Evolutionary conservation across 2,113 vertebrate genomes (phyloP).

Genomic region (Thinocorus orbignyianus): DNA sequence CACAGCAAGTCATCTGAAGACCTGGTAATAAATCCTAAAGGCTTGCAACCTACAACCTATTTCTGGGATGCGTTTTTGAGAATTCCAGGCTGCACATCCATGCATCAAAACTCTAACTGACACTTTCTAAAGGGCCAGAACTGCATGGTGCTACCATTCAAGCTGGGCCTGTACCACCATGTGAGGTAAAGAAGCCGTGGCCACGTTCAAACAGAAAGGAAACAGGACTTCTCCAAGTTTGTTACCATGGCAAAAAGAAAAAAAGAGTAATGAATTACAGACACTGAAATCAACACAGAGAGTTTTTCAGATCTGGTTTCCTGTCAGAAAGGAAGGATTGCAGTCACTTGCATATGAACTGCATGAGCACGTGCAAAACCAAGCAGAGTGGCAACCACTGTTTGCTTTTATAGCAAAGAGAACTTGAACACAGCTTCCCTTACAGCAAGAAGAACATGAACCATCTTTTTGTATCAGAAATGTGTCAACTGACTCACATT

Average conservation of each 20-base stretch:
- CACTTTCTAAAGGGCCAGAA: background rate
- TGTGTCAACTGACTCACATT: background rate
- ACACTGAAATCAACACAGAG: background rate
- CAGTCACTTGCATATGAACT: background rate
- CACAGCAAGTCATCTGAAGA: background rate
- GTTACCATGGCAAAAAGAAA: background rate
- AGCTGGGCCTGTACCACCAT: background rate
- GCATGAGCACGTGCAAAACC: background rate
- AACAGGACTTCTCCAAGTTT: background rate
- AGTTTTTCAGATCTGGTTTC: background rate
- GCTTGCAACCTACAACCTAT: background rate
- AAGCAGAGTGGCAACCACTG: background rate
- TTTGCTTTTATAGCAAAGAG: background rate
- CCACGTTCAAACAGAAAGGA: background rate
- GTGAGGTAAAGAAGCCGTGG: background rate
- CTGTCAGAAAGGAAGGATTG: background rate
- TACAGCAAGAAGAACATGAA: background rate
- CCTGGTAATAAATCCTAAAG: background rate
- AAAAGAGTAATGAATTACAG: background rate
- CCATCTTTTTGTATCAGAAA: accelerated
- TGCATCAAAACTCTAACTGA: background rate
- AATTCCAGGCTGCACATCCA: background rate
- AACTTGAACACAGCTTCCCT: background rate
- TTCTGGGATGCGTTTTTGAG: background rate
- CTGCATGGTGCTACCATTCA: background rate